Evolutionary conservation across 1,140 invertebrate genomes (phyloP).

Genomic region (Achroia grisella): DNA sequence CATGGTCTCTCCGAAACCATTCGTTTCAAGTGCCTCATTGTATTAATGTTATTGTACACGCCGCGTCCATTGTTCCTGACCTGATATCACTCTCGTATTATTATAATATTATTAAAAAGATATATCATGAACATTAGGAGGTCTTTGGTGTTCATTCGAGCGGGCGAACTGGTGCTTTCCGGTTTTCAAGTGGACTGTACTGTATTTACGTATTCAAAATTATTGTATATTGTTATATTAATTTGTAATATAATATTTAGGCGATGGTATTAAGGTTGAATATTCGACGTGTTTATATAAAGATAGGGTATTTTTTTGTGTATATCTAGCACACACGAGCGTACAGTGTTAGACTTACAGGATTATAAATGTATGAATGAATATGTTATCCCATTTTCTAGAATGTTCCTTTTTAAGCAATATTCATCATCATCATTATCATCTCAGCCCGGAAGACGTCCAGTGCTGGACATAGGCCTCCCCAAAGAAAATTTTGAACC

Average conservation of each 20-base stretch:
- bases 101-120: slow-evolving; percentile 60
- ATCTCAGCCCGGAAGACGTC: too few relatives aligned
- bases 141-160: slow-evolving; percentile 44
- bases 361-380: too few relatives aligned
- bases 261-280: not conserved
- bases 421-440: too few relatives aligned
- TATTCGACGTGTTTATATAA: not conserved
- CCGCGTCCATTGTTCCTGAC: slow-evolving; percentile 25
- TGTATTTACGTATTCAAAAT: too few relatives aligned
- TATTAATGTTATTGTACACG: slow-evolving; percentile 22
- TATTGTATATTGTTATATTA: too few relatives aligned
- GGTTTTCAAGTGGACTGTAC: slow-evolving; percentile 45
- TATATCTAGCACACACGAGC: slow-evolving; percentile 40
- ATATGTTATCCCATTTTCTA: too few relatives aligned
- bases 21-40: slow-evolving; percentile 6
- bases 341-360: slow-evolving; percentile 26
- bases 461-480: too few relatives aligned
- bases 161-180: slow-evolving; percentile 60
- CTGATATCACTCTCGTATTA: slow-evolving; percentile 32
- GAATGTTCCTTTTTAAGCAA: too few relatives aligned
- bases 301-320: slow-evolving; percentile 10
- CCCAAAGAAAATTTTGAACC: too few relatives aligned
- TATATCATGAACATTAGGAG: slow-evolving; percentile 44
- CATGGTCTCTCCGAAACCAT: slow-evolving; percentile 5
- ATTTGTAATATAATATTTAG: too few relatives aligned